A percentile compares a stretch with the other conserved stretches of the same genome.
phyloP scores from a whole-genome alignment of 2,797 vertebrate species.

The Capromys pilorides region DNA sequence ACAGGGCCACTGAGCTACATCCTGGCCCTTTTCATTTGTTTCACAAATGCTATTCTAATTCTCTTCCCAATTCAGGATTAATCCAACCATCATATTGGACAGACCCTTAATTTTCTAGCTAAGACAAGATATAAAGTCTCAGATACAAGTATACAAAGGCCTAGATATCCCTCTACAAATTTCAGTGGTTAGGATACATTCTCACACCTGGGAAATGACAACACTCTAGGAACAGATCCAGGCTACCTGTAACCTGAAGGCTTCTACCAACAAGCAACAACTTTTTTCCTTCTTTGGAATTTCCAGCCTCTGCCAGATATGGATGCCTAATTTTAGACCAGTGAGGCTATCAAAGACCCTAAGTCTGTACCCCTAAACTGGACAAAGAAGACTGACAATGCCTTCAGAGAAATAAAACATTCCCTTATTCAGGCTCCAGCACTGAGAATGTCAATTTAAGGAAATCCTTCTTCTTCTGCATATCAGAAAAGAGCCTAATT shows the following conservation, averaged over 20 bases:
- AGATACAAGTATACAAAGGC: background rate
- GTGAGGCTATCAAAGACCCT: background rate
- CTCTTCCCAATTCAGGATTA: background rate
- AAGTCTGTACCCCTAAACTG: background rate
- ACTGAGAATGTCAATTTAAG: background rate
- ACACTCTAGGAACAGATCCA: background rate
- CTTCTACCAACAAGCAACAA: background rate
- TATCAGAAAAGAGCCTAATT: background rate
- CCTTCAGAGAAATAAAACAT: background rate
- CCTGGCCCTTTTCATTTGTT: no score
- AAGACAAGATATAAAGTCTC: background rate
- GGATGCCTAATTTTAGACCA: background rate
- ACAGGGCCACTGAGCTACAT: no score
- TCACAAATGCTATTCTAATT: background rate
- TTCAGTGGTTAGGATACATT: background rate
- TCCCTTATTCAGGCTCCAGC: background rate
- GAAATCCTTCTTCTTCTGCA: background rate
- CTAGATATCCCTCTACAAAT: background rate
- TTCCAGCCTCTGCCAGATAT: background rate
- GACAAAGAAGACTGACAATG: background rate
- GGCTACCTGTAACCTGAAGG: background rate
- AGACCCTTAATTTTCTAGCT: background rate
- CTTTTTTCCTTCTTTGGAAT: background rate
- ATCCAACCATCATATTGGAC: background rate
- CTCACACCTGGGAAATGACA: background rate